Conservation (phyloP, 2,888 invertebrate species). For the Mycogona germanica region DNA sequence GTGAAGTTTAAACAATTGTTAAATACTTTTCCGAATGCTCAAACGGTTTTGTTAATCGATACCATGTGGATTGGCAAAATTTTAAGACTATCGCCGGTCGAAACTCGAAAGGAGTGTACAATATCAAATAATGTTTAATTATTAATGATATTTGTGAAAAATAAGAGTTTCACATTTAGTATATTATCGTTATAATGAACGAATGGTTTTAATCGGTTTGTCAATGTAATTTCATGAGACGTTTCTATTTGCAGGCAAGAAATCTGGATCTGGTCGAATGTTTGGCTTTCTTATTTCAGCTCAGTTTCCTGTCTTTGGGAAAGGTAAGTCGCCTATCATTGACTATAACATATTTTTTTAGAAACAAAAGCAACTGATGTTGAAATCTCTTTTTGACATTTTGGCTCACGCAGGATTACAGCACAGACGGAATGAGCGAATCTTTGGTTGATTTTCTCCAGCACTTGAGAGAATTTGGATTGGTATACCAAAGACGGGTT, state of each 20-base stretch:
- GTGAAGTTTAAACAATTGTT: no score
- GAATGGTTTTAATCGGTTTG: no score
- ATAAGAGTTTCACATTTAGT: no score
- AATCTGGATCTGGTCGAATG: constrained; percentile 82
- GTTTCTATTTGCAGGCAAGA: constrained; percentile 44
- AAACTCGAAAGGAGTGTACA: no score
- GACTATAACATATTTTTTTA: background rate
- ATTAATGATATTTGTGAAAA: no score
- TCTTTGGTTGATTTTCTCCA: constrained; percentile 81
- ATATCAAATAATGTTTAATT: no score
- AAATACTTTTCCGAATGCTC: no score
- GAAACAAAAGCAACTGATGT: background rate
- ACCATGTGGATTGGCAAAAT: no score
- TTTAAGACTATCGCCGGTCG: no score
- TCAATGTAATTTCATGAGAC: no score
- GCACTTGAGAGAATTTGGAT: constrained; percentile 91
- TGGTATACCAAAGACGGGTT: constrained; percentile 92
- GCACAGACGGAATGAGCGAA: constrained; percentile 84
- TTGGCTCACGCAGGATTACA: constrained; percentile 57
- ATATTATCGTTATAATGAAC: no score
- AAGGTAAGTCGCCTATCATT: constrained; percentile 49
- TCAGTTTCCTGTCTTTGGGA: constrained; percentile 87
- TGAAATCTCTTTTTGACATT: background rate
- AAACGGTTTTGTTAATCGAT: no score
- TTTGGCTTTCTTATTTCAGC: constrained; percentile 87